Conservation (phyloP, 2,797 vertebrate genomes). For the Brachyalestes nurse region DNA sequence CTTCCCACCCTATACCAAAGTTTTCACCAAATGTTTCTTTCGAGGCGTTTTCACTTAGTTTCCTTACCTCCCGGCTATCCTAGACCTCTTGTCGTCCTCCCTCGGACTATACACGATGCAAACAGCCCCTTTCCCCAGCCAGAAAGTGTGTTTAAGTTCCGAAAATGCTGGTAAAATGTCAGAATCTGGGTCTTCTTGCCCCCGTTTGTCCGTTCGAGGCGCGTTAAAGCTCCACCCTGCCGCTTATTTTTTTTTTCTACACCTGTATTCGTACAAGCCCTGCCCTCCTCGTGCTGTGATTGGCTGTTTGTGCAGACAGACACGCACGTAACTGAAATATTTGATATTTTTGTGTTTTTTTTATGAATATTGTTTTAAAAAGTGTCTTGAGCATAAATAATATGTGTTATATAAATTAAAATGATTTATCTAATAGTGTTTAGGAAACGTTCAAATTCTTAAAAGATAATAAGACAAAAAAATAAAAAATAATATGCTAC, state of each 20-base stretch:
- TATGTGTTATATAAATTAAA: too few relatives aligned
- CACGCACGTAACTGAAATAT: too few relatives aligned
- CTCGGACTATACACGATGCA: slow-evolving; percentile 21
- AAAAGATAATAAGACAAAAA: too few relatives aligned
- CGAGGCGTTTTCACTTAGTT: neutral
- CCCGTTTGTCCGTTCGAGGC: slow-evolving; percentile 54
- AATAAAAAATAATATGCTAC: too few relatives aligned
- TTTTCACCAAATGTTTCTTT: slow-evolving; percentile 30
- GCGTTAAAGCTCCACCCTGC: slow-evolving; percentile 68
- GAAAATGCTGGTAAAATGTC: slow-evolving; percentile 59
- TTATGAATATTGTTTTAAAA: too few relatives aligned
- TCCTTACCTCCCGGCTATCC: slow-evolving; percentile 53
- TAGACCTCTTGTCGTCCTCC: slow-evolving; percentile 29
- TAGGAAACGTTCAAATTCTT: too few relatives aligned
- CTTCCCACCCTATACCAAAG: slow-evolving; percentile 56
- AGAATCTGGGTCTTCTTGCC: slow-evolving; percentile 62
- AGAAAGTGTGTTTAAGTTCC: slow-evolving; percentile 28
- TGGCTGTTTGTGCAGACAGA: neutral
- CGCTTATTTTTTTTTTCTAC: neutral
- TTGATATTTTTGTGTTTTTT: too few relatives aligned
- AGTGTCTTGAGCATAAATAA: too few relatives aligned
- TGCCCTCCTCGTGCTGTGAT: neutral
- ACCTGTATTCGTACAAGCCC: neutral
- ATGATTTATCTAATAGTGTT: too few relatives aligned
- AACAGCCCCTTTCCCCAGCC: slow-evolving; percentile 54